These are phyloP conservation scores for Conistra vaccinii DNA, from an alignment of 2,888 invertebrate species.

Conservation along the genomic window DNA sequence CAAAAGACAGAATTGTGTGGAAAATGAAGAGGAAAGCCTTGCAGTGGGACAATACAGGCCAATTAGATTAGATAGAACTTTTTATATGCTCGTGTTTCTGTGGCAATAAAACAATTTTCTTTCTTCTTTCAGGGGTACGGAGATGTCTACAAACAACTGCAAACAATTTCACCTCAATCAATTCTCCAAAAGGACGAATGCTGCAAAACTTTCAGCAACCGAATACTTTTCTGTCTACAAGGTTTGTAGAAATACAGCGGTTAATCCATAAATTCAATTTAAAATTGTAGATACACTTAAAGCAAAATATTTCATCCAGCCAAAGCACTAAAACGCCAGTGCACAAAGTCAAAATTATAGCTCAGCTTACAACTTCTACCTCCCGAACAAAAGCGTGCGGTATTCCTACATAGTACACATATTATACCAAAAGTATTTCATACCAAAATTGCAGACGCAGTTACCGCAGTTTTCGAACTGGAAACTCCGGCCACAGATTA, in stretches of 20 bases:
- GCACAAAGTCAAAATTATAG: conserved; percentile 57
- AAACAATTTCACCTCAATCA: too few species aligned
- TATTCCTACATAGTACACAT: conserved; percentile 40
- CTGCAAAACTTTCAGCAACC: neutral
- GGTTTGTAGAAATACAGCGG: neutral
- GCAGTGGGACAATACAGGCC: too few species aligned
- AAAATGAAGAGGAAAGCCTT: too few species aligned
- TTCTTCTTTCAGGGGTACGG: neutral
- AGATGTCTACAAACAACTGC: neutral
- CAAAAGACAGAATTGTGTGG: too few species aligned
- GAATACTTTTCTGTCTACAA: neutral
- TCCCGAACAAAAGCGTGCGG: conserved; percentile 46
- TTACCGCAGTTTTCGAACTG: conserved; percentile 53
- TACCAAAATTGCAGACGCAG: conserved; percentile 57
- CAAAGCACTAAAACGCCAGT: conserved; percentile 26
- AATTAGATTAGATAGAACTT: neutral
- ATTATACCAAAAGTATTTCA: conserved; percentile 55
- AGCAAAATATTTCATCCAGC: conserved; percentile 41
- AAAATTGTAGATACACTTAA: conserved; percentile 19
- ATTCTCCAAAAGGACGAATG: neutral
- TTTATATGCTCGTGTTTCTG: neutral
- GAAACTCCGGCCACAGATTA: conserved; percentile 44
- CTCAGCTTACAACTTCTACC: conserved; percentile 51
- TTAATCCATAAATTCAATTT: conserved; percentile 23
- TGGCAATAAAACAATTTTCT: neutral